A percentile compares a stretch with the other conserved stretches of the same genome.
Evolutionary conservation across 2,113 vertebrate genomes (phyloP).

Genomic region (Acinonyx jubatus): DNA sequence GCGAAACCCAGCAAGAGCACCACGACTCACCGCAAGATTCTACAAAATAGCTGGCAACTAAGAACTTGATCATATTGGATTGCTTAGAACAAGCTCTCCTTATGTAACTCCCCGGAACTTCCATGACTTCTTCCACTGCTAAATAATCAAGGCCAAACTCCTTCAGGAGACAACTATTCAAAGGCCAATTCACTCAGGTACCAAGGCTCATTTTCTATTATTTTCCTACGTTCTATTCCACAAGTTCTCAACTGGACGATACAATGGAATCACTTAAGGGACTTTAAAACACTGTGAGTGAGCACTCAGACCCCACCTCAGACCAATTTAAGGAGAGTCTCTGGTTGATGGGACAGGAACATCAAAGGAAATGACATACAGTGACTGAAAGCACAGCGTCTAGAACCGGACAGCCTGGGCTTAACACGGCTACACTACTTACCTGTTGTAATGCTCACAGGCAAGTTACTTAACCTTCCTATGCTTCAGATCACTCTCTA

Average conservation of each 20-base stretch:
- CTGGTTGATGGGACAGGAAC: neutral
- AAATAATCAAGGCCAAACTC: neutral
- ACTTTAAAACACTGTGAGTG: neutral
- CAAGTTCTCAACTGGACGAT: neutral
- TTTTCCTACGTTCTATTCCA: neutral
- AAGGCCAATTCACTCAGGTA: neutral
- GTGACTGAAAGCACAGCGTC: fast-evolving
- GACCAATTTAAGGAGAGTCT: neutral
- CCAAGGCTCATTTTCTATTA: neutral
- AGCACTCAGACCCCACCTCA: neutral
- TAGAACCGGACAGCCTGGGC: neutral
- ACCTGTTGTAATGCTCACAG: neutral
- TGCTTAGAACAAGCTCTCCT: neutral
- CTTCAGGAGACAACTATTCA: neutral
- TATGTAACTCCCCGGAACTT: neutral
- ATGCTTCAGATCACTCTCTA: neutral
- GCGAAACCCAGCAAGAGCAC: neutral
- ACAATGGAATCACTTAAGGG: neutral
- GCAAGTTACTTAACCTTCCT: neutral
- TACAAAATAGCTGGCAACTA: neutral
- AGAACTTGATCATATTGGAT: neutral
- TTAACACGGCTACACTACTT: neutral
- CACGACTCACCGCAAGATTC: neutral
- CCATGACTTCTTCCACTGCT: neutral
- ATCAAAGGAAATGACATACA: neutral